These are phyloP conservation scores for Grapholita molesta DNA, from an alignment of 1,140 invertebrate species.

Conservation along the genomic window DNA sequence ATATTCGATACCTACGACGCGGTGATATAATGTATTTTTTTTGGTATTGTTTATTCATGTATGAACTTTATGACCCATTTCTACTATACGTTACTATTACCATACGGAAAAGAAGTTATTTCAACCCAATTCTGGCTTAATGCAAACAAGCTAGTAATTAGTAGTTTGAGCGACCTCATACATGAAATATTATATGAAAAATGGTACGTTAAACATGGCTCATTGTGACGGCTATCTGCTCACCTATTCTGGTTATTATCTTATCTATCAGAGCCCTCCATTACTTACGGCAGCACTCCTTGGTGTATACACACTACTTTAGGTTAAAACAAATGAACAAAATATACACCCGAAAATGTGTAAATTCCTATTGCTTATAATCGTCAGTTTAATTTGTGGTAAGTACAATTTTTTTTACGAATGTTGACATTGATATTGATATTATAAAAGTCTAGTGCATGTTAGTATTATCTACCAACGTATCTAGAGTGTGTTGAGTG, in stretches of 20 bases:
- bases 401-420: background rate
- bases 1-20: too few species aligned
- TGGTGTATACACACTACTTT: background rate
- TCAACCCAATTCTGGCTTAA: too few species aligned
- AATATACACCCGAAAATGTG: background rate
- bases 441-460: too few species aligned
- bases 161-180: background rate
- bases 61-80: too few species aligned
- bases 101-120: too few species aligned
- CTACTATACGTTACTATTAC: too few species aligned
- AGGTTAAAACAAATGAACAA: background rate
- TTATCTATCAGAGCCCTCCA: background rate
- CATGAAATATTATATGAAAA: background rate
- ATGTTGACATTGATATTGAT: background rate
- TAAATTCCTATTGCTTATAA: background rate
- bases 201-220: background rate
- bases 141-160: too few species aligned
- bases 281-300: background rate
- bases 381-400: background rate
- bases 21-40: too few species aligned
- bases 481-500: background rate
- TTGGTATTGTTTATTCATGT: too few species aligned
- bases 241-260: constrained; percentile 1
- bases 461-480: too few species aligned
- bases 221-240: background rate